Evolutionary conservation across 2,113 vertebrate genomes (phyloP).

Genomic region (Eudyptes chrysolophus): DNA sequence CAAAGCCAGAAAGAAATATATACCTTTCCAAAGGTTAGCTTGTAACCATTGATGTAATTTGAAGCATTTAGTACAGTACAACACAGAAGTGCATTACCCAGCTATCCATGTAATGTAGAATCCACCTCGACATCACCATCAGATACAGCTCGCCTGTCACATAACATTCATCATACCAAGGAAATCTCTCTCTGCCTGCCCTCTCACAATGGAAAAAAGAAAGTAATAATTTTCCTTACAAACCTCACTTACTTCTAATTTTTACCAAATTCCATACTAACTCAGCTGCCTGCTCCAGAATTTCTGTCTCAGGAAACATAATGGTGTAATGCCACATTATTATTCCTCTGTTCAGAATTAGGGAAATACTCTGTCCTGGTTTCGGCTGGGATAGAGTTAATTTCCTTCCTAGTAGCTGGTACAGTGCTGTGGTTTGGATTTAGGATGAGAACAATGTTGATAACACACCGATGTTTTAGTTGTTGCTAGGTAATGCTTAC

Average conservation of each 20-base stretch:
- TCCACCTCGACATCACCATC: neutral
- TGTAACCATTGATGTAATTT: neutral
- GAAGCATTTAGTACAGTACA: neutral
- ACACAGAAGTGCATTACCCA: neutral
- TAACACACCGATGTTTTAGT: no score
- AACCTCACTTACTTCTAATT: neutral
- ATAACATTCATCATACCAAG: neutral
- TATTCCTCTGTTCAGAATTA: neutral
- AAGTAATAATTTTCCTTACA: neutral
- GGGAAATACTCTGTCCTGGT: neutral
- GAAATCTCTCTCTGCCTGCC: neutral
- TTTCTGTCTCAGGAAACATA: neutral
- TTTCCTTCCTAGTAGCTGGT: no score
- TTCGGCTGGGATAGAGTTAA: no score
- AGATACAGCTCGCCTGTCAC: neutral
- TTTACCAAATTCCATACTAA: neutral
- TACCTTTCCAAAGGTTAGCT: neutral
- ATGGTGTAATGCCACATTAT: neutral
- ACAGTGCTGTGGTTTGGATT: no score
- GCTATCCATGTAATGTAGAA: neutral
- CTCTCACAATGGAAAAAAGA: neutral
- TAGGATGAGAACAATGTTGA: no score
- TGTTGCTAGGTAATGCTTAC: no score
- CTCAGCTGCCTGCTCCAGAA: neutral
- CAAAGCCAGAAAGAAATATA: neutral